A percentile compares a stretch with the other conserved stretches of the same genome.
phyloP scores from a whole-genome alignment of 1,140 invertebrate genomes.

The Copidosoma floridanum region DNA sequence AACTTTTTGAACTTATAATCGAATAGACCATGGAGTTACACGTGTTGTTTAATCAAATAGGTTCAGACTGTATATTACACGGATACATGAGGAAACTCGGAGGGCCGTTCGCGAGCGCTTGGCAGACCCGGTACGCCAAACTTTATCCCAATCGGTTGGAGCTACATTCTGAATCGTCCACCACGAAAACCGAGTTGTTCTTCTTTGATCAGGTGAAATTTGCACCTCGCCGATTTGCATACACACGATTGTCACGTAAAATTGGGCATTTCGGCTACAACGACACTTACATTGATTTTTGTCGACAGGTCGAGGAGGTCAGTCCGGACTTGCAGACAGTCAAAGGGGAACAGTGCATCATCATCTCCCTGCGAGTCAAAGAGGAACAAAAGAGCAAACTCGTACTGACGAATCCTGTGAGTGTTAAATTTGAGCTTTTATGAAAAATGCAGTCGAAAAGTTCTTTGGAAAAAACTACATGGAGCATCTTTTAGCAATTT shows the following conservation, averaged over 20 bases:
- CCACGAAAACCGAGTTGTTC: slow-evolving; percentile 91
- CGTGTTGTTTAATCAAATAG: too few species aligned
- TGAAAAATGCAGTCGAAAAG: too few species aligned
- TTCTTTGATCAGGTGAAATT: slow-evolving; percentile 87
- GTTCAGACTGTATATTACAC: slow-evolving; percentile 98
- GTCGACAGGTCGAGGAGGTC: slow-evolving; percentile 73
- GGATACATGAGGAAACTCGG: slow-evolving; percentile 99
- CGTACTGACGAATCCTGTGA: slow-evolving; percentile 89
- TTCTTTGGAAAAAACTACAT: too few species aligned
- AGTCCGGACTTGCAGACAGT: slow-evolving; percentile 80
- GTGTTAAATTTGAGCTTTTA: too few species aligned
- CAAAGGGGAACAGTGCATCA: slow-evolving; percentile 92
- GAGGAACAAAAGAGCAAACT: slow-evolving; percentile 92
- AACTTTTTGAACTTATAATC: too few species aligned
- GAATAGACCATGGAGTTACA: too few species aligned
- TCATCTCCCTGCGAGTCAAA: slow-evolving; percentile 80
- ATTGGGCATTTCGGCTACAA: too few species aligned
- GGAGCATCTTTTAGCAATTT: too few species aligned
- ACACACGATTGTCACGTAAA: too few species aligned
- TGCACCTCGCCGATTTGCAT: too few species aligned
- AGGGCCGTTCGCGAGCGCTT: slow-evolving; percentile 94
- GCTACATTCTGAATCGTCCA: slow-evolving; percentile 85
- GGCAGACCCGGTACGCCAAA: slow-evolving; percentile 95
- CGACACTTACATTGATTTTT: too few species aligned
- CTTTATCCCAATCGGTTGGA: slow-evolving; percentile 91